Conservation (phyloP, 1,140 invertebrate genomes). For the Danaus plexippus region DNA sequence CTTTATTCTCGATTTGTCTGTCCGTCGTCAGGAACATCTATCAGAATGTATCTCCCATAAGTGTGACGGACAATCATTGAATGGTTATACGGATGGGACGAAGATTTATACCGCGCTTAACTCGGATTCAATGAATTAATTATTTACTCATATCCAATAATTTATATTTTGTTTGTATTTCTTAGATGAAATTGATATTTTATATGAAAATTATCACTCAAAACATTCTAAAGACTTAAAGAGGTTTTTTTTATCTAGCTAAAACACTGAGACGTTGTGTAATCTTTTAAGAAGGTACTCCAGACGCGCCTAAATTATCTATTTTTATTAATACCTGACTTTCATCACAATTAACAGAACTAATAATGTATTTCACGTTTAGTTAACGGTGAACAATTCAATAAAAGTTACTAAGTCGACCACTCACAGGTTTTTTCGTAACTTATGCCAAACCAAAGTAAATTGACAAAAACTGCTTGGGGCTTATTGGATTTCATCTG, state of each 20-base stretch:
- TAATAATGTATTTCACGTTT: too few species aligned
- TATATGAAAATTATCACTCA: too few species aligned
- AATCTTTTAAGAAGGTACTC: too few species aligned
- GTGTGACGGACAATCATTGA: constrained; percentile 26
- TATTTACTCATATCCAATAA: constrained; percentile 3
- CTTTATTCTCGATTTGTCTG: constrained; percentile 47
- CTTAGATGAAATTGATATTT: too few species aligned
- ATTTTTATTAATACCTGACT: too few species aligned
- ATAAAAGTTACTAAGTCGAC: neutral
- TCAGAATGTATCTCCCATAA: constrained; percentile 28
- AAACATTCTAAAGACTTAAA: too few species aligned
- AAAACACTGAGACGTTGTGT: too few species aligned
- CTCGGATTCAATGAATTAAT: constrained; percentile 19
- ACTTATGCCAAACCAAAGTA: constrained; percentile 13
- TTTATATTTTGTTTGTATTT: too few species aligned
- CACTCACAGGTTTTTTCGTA: constrained; percentile 4
- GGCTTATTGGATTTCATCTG: constrained; percentile 22
- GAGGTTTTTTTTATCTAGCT: too few species aligned
- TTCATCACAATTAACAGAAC: too few species aligned
- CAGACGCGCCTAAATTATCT: too few species aligned
- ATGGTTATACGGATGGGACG: constrained; percentile 19
- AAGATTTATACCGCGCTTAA: constrained; percentile 21
- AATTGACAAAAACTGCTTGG: constrained; percentile 17
- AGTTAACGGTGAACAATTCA: too few species aligned
- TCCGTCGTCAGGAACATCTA: constrained; percentile 31